Percentiles rank a stretch among this genome's conserved stretches.
phyloP scores from a whole-genome alignment of 2,888 invertebrate genomes.

The Ochlodes sylvanus region DNA sequence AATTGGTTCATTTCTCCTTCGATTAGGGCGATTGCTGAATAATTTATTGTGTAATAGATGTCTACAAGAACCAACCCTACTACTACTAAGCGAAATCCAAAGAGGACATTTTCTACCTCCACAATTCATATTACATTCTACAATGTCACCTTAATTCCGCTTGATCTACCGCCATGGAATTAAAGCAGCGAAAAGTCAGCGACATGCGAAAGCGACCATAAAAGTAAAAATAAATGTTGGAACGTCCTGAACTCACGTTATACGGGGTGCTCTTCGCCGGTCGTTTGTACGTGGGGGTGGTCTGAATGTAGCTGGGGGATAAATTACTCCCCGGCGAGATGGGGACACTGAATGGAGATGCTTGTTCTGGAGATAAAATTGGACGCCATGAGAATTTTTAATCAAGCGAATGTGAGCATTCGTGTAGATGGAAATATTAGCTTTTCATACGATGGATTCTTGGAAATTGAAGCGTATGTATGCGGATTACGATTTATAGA shows the following conservation, averaged over 20 bases:
- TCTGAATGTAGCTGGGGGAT: slow-evolving; percentile 72
- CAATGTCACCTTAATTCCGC: not conserved
- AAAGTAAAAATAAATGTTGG: slow-evolving; percentile 19
- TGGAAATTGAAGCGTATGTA: not conserved
- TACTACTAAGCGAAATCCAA: not conserved
- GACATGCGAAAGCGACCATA: slow-evolving; percentile 21
- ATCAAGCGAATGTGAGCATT: slow-evolving; percentile 32
- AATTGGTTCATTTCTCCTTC: too few species aligned
- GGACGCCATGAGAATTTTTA: slow-evolving; percentile 37
- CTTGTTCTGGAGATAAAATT: slow-evolving; percentile 60
- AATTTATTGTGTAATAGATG: too few species aligned
- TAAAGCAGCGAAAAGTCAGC: slow-evolving; percentile 13
- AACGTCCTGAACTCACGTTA: slow-evolving; percentile 59
- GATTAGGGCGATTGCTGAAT: too few species aligned
- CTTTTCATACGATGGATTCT: slow-evolving; percentile 13
- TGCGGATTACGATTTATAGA: too few species aligned
- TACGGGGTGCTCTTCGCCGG: slow-evolving; percentile 77
- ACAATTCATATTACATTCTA: not conserved
- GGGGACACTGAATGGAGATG: slow-evolving; percentile 73
- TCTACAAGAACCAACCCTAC: too few species aligned
- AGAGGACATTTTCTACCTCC: not conserved
- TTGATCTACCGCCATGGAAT: slow-evolving; percentile 1
- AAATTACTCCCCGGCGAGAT: slow-evolving; percentile 72
- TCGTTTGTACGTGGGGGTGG: slow-evolving; percentile 71
- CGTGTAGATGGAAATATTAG: slow-evolving; percentile 16